Evolutionary conservation across 2,888 invertebrate genomes (phyloP).

Genomic region (Pyrochroa serraticornis): DNA sequence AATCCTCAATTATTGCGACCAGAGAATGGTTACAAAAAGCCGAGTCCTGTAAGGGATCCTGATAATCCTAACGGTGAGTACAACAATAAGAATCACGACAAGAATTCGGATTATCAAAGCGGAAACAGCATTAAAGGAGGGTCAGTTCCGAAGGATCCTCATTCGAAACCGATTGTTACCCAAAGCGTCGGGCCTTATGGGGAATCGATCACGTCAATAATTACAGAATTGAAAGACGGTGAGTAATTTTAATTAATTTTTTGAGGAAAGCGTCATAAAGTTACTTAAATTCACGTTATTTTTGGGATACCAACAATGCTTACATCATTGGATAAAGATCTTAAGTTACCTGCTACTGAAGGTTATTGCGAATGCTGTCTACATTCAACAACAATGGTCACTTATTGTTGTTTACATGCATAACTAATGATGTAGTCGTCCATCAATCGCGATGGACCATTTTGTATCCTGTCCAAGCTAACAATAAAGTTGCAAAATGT

Average conservation of each 20-base stretch:
- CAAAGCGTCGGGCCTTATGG: conserved; percentile 50
- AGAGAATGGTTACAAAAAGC: not conserved
- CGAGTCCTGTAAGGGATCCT: conserved; percentile 6
- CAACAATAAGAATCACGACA: conserved; percentile 2
- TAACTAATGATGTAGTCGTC: conserved; percentile 40
- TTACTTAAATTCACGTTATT: conserved; percentile 11
- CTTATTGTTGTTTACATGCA: conserved; percentile 45
- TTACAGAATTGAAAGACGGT: conserved; percentile 46
- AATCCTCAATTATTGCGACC: too few species aligned
- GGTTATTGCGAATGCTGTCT: too few species aligned
- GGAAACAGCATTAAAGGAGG: conserved; percentile 13
- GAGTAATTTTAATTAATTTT: conserved; percentile 31
- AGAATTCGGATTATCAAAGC: not conserved
- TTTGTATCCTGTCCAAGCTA: conserved; percentile 2
- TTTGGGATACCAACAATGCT: conserved; percentile 23
- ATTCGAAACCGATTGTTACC: conserved; percentile 43
- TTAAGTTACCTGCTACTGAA: conserved; percentile 29
- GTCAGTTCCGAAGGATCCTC: conserved; percentile 13
- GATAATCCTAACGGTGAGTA: not conserved
- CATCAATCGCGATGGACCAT: conserved; percentile 21
- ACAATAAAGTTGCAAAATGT: too few species aligned
- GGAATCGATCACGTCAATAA: conserved; percentile 53
- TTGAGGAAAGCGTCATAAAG: not conserved
- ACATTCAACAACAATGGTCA: conserved; percentile 41
- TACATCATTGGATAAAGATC: conserved; percentile 40